Conservation (phyloP, 1,140 invertebrate genomes). For the Drosophila ananassae region DNA sequence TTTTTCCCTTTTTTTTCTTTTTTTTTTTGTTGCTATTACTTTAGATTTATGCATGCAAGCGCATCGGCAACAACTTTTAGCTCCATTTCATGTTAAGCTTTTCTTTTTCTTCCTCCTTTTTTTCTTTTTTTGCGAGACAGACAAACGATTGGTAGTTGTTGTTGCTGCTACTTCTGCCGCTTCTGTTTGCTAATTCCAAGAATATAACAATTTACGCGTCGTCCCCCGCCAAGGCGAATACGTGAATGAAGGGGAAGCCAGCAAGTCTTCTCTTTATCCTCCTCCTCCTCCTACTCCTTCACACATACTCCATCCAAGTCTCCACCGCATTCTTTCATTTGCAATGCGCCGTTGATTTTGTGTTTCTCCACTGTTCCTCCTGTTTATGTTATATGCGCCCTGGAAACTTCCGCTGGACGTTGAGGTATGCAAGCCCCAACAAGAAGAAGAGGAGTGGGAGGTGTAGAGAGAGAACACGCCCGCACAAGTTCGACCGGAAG, state of each 20-base stretch:
- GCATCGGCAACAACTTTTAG: slow-evolving; percentile 56
- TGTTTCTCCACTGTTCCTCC: slow-evolving; percentile 24
- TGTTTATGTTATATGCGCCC: slow-evolving; percentile 68
- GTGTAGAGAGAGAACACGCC: slow-evolving; percentile 39
- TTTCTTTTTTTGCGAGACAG: slow-evolving; percentile 45
- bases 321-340: slow-evolving; percentile 55
- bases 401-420: slow-evolving; percentile 71
- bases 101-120: slow-evolving; percentile 10
- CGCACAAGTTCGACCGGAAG: slow-evolving; percentile 73
- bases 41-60: slow-evolving; percentile 80
- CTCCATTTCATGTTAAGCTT: slow-evolving; percentile 69
- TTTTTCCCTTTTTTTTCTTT: slow-evolving; percentile 14
- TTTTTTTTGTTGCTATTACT: slow-evolving; percentile 53
- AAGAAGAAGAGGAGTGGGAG: slow-evolving; percentile 3
- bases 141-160: slow-evolving; percentile 41
- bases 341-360: slow-evolving; percentile 69
- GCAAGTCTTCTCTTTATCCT: slow-evolving; percentile 8
- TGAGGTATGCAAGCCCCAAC: slow-evolving; percentile 60
- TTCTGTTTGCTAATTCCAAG: slow-evolving; percentile 77
- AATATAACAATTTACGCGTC: slow-evolving; percentile 79
- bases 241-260: slow-evolving; percentile 30
- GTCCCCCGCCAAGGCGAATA: slow-evolving; percentile 65
- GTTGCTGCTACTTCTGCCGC: slow-evolving; percentile 18
- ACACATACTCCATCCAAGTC: slow-evolving; percentile 2
- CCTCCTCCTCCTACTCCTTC: slow-evolving; percentile 1